Conservation (phyloP, 2,888 invertebrate species). For the Ophonus ardosiacus region DNA sequence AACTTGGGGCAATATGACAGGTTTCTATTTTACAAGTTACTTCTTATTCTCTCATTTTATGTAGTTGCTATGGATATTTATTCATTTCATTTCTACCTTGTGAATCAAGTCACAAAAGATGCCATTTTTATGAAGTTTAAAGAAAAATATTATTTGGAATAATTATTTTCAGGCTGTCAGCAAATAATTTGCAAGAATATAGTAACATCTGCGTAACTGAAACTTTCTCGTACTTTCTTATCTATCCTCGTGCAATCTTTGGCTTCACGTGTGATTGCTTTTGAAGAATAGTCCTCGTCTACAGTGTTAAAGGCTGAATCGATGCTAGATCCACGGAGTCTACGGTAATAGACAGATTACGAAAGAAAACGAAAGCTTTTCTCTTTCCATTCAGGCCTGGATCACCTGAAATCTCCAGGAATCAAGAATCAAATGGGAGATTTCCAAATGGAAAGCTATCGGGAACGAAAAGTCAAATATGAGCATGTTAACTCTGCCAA, state of each 20-base stretch:
- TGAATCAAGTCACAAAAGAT: no score
- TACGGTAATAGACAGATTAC: slow-evolving; percentile 54
- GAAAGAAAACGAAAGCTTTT: neutral
- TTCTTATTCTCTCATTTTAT: no score
- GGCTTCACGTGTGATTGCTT: slow-evolving; percentile 73
- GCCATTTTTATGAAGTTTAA: no score
- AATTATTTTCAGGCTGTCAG: no score
- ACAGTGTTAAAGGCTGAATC: slow-evolving; percentile 69
- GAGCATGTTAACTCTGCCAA: neutral
- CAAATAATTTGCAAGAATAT: no score
- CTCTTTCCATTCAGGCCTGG: neutral
- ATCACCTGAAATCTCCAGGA: neutral
- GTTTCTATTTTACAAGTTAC: no score
- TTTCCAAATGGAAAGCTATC: neutral
- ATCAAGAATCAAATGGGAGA: neutral
- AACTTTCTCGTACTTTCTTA: neutral
- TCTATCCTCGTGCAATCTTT: slow-evolving; percentile 1
- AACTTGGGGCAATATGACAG: no score
- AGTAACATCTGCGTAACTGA: neutral
- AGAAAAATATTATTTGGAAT: no score
- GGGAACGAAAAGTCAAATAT: neutral
- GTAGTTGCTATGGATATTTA: no score
- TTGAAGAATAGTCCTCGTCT: slow-evolving; percentile 73
- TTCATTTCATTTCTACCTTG: no score
- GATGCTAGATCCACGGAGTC: neutral